phyloP scores from a whole-genome alignment of 2,888 invertebrate species.

The Nomada goodeniana region DNA sequence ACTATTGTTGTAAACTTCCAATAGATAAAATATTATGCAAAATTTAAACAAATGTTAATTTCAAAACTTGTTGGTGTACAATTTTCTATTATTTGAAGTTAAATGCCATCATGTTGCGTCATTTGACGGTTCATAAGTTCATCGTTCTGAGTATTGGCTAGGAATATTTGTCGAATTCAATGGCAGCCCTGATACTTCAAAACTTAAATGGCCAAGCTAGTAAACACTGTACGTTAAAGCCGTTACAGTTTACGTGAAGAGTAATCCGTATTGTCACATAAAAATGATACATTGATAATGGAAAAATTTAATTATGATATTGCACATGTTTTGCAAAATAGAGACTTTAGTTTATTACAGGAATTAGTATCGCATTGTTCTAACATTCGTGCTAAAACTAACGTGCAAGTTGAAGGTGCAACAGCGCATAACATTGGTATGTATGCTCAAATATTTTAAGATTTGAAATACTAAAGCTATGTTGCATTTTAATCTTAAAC shows the following conservation, averaged over 20 bases:
- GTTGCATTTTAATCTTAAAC: background rate
- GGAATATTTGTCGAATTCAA: constrained; percentile 2
- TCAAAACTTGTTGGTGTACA: background rate
- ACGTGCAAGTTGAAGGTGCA: constrained; percentile 42
- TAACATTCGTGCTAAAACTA: constrained; percentile 50
- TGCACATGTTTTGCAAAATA: constrained; percentile 62
- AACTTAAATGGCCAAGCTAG: constrained; percentile 22
- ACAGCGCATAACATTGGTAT: constrained; percentile 61
- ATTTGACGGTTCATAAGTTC: background rate
- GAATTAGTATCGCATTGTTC: constrained; percentile 52
- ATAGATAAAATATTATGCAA: background rate
- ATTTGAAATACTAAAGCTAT: background rate
- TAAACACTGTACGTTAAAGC: constrained; percentile 17
- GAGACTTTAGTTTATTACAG: constrained; percentile 60
- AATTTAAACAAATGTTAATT: background rate
- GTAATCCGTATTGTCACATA: background rate
- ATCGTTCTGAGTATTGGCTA: background rate
- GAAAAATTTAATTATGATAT: constrained; percentile 62
- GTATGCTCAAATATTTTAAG: constrained; percentile 5
- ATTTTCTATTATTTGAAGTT: background rate
- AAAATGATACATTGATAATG: constrained; percentile 24
- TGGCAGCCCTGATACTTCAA: constrained; percentile 30
- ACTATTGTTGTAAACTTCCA: background rate
- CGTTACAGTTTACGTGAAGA: background rate
- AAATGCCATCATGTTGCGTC: background rate